These are phyloP conservation scores for Brenthis hecate DNA, from an alignment of 2,888 invertebrate genomes.

Conservation along the genomic window DNA sequence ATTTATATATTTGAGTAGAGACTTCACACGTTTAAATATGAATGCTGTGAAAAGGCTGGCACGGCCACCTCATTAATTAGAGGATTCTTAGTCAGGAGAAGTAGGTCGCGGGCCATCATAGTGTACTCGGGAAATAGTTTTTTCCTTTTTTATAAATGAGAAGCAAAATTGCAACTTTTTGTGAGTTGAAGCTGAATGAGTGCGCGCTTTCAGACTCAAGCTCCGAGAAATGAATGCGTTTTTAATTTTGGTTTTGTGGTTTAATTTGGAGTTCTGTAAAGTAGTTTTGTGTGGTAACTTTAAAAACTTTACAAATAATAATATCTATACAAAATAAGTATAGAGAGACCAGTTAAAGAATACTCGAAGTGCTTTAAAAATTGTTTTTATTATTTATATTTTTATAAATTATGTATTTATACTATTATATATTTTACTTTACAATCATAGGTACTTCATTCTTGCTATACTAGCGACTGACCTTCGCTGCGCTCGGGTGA, in stretches of 20 bases:
- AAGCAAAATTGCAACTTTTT: conserved; percentile 30
- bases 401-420: no score
- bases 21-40: conserved; percentile 21
- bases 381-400: no score
- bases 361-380: no score
- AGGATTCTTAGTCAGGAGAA: conserved; percentile 36
- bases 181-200: conserved; percentile 28
- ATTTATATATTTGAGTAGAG: not conserved
- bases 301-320: not conserved
- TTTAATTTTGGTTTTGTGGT: conserved; percentile 20
- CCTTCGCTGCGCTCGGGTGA: no score
- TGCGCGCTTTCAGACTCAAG: conserved; percentile 34
- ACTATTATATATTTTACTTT: no score
- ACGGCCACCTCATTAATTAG: conserved; percentile 40
- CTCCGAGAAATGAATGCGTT: conserved; percentile 25
- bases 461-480: no score
- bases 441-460: no score
- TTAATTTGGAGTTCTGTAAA: conserved; percentile 17
- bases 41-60: conserved; percentile 37
- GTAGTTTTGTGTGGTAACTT: conserved; percentile 3
- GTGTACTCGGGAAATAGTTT: conserved; percentile 34
- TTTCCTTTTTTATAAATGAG: conserved; percentile 30
- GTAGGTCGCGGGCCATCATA: conserved; percentile 37
- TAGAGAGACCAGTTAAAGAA: not conserved
- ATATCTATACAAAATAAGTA: not conserved